These are phyloP conservation scores for Mustela lutreola DNA, from an alignment of 2,113 vertebrate species.

Conservation along the genomic window DNA sequence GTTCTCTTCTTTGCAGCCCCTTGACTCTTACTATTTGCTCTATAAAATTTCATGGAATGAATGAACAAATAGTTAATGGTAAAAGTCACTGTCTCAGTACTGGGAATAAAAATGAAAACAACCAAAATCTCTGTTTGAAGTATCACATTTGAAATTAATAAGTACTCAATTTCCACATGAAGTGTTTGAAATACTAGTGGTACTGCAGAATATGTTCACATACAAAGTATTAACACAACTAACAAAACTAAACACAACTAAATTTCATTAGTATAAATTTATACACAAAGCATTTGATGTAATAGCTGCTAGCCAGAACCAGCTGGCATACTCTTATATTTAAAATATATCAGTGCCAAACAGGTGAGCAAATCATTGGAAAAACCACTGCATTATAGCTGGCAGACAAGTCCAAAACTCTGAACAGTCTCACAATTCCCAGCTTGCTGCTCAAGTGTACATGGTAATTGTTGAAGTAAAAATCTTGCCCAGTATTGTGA, in stretches of 20 bases:
- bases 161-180: neutral
- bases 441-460: neutral
- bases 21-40: neutral
- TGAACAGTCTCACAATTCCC: neutral
- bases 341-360: neutral
- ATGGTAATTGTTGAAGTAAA: neutral
- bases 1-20: neutral
- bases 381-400: neutral
- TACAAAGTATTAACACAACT: constrained; percentile 50
- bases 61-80: neutral
- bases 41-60: neutral
- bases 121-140: neutral
- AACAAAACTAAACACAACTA: constrained; percentile 2
- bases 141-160: constrained; percentile 36
- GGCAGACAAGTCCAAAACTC: neutral
- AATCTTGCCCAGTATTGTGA: neutral
- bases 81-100: neutral
- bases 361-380: neutral
- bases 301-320: constrained; percentile 6
- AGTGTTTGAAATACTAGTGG: neutral
- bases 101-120: neutral
- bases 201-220: neutral
- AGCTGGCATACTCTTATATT: neutral
- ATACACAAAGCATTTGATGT: neutral
- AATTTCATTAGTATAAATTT: constrained; percentile 44